Percentiles rank a stretch among this genome's conserved stretches.
Evolutionary conservation across 2,113 vertebrate species (phyloP).

Genomic region (Prunella himalayana): DNA sequence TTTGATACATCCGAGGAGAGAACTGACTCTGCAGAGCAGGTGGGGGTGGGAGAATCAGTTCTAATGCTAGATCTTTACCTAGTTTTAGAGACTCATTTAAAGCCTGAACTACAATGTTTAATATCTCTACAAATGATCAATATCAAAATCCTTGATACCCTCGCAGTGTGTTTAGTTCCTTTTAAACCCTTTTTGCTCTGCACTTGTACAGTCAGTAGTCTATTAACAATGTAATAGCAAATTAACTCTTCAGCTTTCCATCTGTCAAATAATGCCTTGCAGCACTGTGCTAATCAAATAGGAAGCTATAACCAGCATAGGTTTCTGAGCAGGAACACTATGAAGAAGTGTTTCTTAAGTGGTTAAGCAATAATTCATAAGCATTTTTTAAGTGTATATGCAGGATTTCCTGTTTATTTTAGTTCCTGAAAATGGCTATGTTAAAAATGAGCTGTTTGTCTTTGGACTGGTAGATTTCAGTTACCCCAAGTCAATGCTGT

Average conservation of each 20-base stretch:
- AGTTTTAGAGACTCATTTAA: background rate
- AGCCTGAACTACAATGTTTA: background rate
- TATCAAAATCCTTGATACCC: background rate
- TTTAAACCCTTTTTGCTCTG: background rate
- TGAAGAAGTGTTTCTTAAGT: background rate
- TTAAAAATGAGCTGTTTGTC: background rate
- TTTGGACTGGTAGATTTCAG: background rate
- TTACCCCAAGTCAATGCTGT: background rate
- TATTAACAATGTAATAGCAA: background rate
- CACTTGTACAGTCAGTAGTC: background rate
- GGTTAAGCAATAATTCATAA: background rate
- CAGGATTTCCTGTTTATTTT: constrained; percentile 9
- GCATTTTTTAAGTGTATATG: background rate
- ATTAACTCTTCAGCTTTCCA: background rate
- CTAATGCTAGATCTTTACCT: background rate
- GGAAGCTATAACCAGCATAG: background rate
- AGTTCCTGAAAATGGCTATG: background rate
- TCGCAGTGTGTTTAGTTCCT: background rate
- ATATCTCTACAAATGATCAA: background rate
- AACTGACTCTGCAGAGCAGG: background rate
- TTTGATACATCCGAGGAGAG: rapidly evolving
- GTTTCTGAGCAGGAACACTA: background rate
- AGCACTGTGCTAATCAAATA: background rate
- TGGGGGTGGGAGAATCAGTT: background rate
- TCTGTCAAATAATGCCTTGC: rapidly evolving